A percentile compares a stretch with the other conserved stretches of the same genome.
Conservation (phyloP, 2,797 vertebrate species). For the Myotis daubentonii region DNA sequence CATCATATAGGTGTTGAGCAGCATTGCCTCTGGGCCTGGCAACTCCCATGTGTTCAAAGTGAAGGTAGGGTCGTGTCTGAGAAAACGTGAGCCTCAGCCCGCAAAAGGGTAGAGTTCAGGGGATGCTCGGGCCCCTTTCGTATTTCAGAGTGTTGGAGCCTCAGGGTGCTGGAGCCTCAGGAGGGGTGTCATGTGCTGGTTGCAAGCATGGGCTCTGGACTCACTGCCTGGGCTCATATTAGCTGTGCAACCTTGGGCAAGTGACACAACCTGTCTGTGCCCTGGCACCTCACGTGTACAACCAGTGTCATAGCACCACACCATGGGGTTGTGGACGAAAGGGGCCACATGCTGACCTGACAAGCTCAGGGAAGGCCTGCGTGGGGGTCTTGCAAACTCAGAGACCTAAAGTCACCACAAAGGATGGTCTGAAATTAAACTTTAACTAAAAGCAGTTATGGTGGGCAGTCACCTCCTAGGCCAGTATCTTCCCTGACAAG, state of each 20-base stretch:
- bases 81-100: not conserved
- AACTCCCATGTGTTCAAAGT: not conserved
- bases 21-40: not conserved
- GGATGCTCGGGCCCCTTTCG: not conserved
- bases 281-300: not conserved
- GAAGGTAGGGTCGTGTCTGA: not conserved
- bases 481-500: too few relatives aligned
- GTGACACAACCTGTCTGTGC: not conserved
- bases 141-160: not conserved
- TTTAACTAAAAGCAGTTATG: too few relatives aligned
- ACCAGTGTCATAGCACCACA: not conserved
- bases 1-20: not conserved
- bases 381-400: too few relatives aligned
- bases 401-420: too few relatives aligned
- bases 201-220: not conserved
- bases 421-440: too few relatives aligned
- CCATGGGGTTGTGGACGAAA: not conserved
- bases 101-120: not conserved
- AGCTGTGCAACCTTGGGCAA: not conserved
- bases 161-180: not conserved
- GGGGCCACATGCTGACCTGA: too few relatives aligned
- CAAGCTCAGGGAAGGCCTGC: too few relatives aligned
- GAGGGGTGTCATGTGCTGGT: not conserved
- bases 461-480: too few relatives aligned
- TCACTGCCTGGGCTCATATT: not conserved